Conservation (phyloP, 2,797 vertebrate species). For the Eutrigla gurnardus region DNA sequence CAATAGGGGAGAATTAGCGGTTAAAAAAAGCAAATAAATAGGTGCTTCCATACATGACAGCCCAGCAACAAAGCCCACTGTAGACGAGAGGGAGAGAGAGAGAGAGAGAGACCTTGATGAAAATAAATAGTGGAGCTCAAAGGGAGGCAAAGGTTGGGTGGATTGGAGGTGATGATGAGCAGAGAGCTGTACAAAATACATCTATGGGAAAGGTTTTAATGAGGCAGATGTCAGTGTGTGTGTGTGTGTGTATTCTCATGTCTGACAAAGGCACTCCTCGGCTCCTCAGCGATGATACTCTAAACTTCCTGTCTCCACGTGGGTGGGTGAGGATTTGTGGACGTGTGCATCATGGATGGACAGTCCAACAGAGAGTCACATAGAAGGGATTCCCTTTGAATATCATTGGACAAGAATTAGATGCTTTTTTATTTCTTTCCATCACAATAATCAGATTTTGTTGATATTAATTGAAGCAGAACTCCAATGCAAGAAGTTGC, state of each 20-base stretch:
- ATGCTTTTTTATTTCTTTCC: too few species aligned
- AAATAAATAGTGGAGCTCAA: slow-evolving; percentile 93
- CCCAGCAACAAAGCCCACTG: slow-evolving; percentile 89
- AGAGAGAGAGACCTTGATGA: slow-evolving; percentile 81
- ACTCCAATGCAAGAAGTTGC: neutral
- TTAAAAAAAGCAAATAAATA: slow-evolving; percentile 98
- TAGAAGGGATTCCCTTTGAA: neutral
- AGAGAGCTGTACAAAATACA: slow-evolving; percentile 92
- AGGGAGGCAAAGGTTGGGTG: slow-evolving; percentile 82
- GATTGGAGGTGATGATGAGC: slow-evolving; percentile 86
- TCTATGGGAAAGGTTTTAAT: slow-evolving; percentile 98
- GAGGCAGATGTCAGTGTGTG: slow-evolving; percentile 81
- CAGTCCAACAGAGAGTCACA: neutral
- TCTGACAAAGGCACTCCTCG: slow-evolving; percentile 72
- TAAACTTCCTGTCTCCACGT: slow-evolving; percentile 62
- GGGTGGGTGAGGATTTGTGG: slow-evolving; percentile 49
- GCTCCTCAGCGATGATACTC: slow-evolving; percentile 71
- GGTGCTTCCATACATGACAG: slow-evolving; percentile 94
- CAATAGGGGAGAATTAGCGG: slow-evolving; percentile 92
- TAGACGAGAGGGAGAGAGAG: slow-evolving; percentile 42
- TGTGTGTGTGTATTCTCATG: slow-evolving; percentile 63
- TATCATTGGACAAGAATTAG: neutral
- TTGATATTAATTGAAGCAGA: neutral
- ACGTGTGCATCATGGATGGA: slow-evolving; percentile 18
- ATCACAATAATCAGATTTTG: too few species aligned